A percentile compares a stretch with the other conserved stretches of the same genome.
phyloP scores from a whole-genome alignment of 1,140 invertebrate species.

The Ips typographus region DNA sequence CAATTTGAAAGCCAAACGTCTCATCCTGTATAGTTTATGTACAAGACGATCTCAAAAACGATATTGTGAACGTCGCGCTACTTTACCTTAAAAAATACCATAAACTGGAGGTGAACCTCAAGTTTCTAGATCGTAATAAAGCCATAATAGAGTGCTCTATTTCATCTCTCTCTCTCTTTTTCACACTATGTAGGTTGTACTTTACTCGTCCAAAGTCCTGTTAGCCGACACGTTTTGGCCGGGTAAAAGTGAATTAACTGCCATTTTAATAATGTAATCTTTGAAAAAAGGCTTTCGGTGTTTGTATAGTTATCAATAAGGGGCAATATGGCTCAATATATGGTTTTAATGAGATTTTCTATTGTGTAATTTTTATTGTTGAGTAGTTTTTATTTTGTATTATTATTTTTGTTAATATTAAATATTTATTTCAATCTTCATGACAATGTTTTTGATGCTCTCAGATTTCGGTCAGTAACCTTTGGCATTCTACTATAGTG shows the following conservation, averaged over 20 bases:
- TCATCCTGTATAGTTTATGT: background rate
- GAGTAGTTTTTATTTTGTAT: constrained; percentile 9
- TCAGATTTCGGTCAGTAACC: constrained; percentile 7
- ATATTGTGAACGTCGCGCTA: constrained; percentile 43
- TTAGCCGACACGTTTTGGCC: background rate
- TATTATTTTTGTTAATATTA: constrained; percentile 11
- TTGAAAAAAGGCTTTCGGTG: constrained; percentile 24
- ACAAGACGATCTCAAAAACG: constrained; percentile 32
- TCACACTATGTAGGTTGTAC: constrained; percentile 23
- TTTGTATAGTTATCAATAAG: constrained; percentile 19
- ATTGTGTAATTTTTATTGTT: constrained; percentile 13
- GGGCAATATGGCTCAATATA: constrained; percentile 3
- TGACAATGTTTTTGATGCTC: constrained; percentile 14
- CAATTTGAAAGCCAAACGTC: background rate
- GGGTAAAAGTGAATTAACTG: constrained; percentile 21
- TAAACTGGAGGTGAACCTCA: constrained; percentile 21
- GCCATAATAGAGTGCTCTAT: constrained; percentile 30
- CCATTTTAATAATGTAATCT: constrained; percentile 24
- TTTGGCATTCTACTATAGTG: background rate
- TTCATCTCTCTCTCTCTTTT: constrained; percentile 15
- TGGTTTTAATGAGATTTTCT: constrained; percentile 3
- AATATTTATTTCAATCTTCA: constrained; percentile 7
- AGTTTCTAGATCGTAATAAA: constrained; percentile 17
- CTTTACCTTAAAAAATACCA: constrained; percentile 41
- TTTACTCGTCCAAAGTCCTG: constrained; percentile 5